These are phyloP conservation scores for Pachypeltis micranthus DNA, from an alignment of 1,140 invertebrate genomes.

Conservation along the genomic window DNA sequence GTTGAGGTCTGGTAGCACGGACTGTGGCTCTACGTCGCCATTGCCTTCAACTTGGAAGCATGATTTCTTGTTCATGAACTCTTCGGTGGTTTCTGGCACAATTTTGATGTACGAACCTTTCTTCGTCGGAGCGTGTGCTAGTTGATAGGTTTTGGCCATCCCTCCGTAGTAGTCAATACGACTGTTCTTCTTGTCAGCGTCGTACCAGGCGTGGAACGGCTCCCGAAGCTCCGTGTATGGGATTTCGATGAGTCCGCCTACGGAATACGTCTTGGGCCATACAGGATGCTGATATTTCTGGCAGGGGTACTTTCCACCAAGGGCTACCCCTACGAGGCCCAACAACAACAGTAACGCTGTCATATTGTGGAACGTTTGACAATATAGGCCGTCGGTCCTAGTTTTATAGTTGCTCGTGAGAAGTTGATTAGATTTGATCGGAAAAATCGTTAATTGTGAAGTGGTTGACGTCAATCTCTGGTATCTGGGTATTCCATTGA, in stretches of 20 bases:
- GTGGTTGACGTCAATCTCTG: too few species aligned
- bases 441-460: too few species aligned
- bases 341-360: background rate
- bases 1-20: conserved; percentile 68
- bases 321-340: background rate
- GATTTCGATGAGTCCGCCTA: conserved; percentile 63
- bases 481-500: too few species aligned
- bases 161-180: conserved; percentile 92
- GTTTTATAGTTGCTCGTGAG: too few species aligned
- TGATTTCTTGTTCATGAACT: conserved; percentile 51
- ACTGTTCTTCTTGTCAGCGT: conserved; percentile 56
- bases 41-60: conserved; percentile 81
- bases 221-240: conserved; percentile 87
- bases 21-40: conserved; percentile 52
- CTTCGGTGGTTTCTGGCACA: conserved; percentile 71
- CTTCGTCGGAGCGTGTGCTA: conserved; percentile 41
- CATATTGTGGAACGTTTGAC: background rate
- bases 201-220: conserved; percentile 81
- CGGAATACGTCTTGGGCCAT: conserved; percentile 38
- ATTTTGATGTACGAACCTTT: conserved; percentile 73
- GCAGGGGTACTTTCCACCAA: background rate
- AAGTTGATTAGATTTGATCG: too few species aligned
- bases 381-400: too few species aligned
- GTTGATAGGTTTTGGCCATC: conserved; percentile 80
- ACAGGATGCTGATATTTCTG: background rate